A percentile compares a stretch with the other conserved stretches of the same genome.
Evolutionary conservation across 2,113 vertebrate species (phyloP).

Genomic region (Muntiacus muntjak): DNA sequence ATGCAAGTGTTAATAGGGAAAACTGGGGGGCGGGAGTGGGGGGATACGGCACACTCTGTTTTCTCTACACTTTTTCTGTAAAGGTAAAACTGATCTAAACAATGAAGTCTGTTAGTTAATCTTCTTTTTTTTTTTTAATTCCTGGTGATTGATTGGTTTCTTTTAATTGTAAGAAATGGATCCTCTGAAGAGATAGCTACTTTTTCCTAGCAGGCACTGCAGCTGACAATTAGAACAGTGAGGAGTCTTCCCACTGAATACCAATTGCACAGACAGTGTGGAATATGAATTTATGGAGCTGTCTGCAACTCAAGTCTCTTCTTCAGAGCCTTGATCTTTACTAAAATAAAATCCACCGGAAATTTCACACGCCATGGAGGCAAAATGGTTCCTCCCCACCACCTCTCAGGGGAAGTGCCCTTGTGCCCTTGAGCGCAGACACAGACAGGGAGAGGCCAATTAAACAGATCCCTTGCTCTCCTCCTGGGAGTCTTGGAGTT

Average conservation of each 20-base stretch:
- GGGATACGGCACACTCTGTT: background rate
- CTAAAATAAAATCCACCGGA: conserved; percentile 46
- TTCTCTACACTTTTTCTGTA: background rate
- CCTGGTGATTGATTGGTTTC: background rate
- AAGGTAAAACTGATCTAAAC: background rate
- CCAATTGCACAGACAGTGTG: background rate
- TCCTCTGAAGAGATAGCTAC: background rate
- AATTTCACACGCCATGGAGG: conserved; percentile 53
- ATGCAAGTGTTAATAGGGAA: background rate
- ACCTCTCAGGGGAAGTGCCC: conserved; percentile 20
- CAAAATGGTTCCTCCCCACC: background rate
- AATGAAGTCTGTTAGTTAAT: background rate
- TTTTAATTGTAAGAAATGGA: background rate
- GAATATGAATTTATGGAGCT: conserved; percentile 23
- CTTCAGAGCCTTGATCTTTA: conserved; percentile 44
- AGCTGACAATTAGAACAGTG: background rate
- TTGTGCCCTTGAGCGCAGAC: conserved; percentile 27
- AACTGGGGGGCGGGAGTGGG: background rate
- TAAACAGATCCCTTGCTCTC: background rate
- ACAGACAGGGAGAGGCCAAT: conserved; percentile 22
- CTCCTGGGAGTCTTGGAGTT: conserved; percentile 35
- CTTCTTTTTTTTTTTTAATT: background rate
- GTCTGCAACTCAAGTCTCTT: conserved; percentile 32
- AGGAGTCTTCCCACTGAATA: background rate
- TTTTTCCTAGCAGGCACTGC: conserved; percentile 29